phyloP scores from a whole-genome alignment of 2,113 vertebrate genomes.

The Cinclus cinclus region DNA sequence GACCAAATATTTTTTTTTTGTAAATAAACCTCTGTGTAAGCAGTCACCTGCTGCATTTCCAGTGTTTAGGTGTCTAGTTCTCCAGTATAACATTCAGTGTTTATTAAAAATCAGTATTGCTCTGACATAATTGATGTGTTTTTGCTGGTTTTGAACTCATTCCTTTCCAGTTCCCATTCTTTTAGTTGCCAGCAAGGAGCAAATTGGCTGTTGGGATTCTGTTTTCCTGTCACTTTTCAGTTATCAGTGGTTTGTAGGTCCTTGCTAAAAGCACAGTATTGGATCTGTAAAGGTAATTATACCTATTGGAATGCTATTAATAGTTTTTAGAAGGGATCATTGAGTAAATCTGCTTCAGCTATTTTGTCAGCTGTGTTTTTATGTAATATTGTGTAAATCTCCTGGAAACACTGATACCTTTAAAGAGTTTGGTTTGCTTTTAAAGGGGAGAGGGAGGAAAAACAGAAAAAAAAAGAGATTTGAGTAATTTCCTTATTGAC shows the following conservation, averaged over 20 bases:
- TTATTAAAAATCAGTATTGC: background rate
- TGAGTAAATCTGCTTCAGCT: background rate
- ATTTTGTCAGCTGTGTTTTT: background rate
- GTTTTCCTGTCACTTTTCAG: background rate
- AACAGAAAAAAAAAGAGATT: background rate
- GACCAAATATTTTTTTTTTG: background rate
- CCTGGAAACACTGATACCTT: background rate
- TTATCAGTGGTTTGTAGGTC: background rate
- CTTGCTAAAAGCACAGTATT: background rate
- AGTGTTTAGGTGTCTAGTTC: background rate
- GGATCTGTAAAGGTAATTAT: background rate
- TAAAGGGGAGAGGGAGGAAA: background rate
- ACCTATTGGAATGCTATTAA: background rate
- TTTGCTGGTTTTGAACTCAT: background rate
- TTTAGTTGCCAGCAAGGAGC: background rate
- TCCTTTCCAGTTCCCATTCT: background rate
- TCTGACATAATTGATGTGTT: background rate
- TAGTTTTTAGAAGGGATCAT: background rate
- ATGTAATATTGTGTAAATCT: background rate
- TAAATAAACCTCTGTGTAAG: background rate
- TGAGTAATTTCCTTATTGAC: background rate
- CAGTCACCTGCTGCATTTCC: background rate
- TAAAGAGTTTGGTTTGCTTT: background rate
- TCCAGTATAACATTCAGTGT: background rate
- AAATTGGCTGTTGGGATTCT: background rate